A percentile compares a stretch with the other conserved stretches of the same genome.
phyloP scores from a whole-genome alignment of 2,113 vertebrate species.

The Pao palembangensis region DNA sequence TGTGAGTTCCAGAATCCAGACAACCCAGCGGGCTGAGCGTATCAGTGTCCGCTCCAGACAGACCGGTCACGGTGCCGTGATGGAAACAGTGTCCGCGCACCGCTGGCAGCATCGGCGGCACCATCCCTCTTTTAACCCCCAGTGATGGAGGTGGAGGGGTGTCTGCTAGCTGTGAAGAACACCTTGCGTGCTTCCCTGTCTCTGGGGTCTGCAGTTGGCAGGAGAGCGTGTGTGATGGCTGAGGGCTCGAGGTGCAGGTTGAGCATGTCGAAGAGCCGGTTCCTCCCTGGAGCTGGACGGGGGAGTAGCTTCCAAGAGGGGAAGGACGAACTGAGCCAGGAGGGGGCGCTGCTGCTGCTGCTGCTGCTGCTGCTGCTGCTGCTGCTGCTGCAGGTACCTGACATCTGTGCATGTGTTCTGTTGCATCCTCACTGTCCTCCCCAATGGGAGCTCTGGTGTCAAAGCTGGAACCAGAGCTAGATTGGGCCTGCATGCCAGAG shows the following conservation, averaged over 20 bases:
- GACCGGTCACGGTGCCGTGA: constrained; percentile 52
- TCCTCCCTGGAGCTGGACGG: constrained; percentile 78
- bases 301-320: constrained; percentile 93
- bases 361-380: constrained; percentile 14
- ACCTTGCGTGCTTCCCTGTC: constrained; percentile 14
- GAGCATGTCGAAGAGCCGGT: constrained; percentile 79
- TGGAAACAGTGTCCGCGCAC: constrained; percentile 76
- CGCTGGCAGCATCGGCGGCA: constrained; percentile 34
- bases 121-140: constrained; percentile 49
- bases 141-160: constrained; percentile 53
- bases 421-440: constrained; percentile 61
- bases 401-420: constrained; percentile 70
- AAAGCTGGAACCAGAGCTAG: constrained; percentile 32
- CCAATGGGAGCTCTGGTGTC: constrained; percentile 33
- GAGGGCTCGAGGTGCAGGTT: constrained; percentile 76
- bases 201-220: constrained; percentile 55
- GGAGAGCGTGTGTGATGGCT: constrained; percentile 69
- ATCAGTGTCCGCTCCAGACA: constrained; percentile 62
- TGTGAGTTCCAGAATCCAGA: constrained; percentile 58
- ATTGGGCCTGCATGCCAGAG: constrained; percentile 81
- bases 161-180: background rate
- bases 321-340: constrained; percentile 83
- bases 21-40: constrained; percentile 64
- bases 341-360: constrained; percentile 19
- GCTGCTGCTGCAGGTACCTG: constrained; percentile 56